Evolutionary conservation across 2,797 vertebrate species (phyloP).

Genomic region (Muraenolepis orangiensis): DNA sequence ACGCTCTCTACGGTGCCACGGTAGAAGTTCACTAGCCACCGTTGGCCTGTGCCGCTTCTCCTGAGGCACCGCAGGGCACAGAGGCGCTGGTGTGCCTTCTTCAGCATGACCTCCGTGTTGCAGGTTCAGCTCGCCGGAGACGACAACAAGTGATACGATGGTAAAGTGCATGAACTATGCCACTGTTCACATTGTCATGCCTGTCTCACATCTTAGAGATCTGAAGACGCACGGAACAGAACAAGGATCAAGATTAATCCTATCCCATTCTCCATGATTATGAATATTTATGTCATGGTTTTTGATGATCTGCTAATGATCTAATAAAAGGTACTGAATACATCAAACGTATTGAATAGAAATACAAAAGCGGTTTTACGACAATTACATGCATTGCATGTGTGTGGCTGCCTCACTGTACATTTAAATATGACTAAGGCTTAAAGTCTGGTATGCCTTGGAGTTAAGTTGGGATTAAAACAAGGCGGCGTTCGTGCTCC

Average conservation of each 20-base stretch:
- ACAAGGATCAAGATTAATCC: not conserved
- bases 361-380: not conserved
- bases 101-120: too few relatives aligned
- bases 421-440: not conserved
- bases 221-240: too few relatives aligned
- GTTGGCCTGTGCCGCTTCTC: too few relatives aligned
- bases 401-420: not conserved
- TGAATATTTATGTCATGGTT: not conserved
- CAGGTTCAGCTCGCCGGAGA: too few relatives aligned
- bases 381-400: too few relatives aligned
- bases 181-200: not conserved
- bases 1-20: too few relatives aligned
- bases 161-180: not conserved
- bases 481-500: conserved; percentile 4
- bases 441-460: conserved; percentile 4
- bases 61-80: too few relatives aligned
- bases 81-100: too few relatives aligned
- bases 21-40: too few relatives aligned
- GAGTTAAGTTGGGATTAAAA: conserved; percentile 22
- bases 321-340: too few relatives aligned
- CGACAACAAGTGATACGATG: not conserved
- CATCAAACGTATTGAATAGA: not conserved
- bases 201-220: not conserved
- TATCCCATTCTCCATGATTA: not conserved
- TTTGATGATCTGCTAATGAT: not conserved